phyloP scores from a whole-genome alignment of 2,888 invertebrate genomes.

The Pheosia gnoma region DNA sequence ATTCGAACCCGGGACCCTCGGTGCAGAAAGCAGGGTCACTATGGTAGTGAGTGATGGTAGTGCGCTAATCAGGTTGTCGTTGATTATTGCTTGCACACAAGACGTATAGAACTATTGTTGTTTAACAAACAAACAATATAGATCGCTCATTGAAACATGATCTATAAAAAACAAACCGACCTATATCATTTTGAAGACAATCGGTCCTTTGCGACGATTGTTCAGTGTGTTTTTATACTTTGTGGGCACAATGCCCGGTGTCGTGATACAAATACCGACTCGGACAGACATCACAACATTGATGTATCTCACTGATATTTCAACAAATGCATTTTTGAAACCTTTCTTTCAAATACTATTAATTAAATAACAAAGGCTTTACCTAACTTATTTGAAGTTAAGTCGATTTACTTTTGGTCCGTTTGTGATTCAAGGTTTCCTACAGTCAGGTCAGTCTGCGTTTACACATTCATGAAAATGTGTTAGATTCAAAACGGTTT shows the following conservation, averaged over 20 bases:
- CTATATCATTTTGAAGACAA: slow-evolving; percentile 24
- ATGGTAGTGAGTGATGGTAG: too few relatives aligned
- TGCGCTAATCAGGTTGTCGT: too few relatives aligned
- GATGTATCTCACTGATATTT: slow-evolving; percentile 5
- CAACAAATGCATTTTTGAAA: neutral
- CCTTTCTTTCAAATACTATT: neutral
- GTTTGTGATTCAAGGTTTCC: too few relatives aligned
- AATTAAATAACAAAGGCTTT: neutral
- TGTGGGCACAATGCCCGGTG: slow-evolving; percentile 38
- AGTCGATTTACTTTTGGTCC: neutral
- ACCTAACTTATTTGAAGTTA: neutral
- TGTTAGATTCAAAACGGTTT: too few relatives aligned
- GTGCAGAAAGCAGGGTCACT: too few relatives aligned
- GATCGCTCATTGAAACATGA: neutral
- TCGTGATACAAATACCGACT: slow-evolving; percentile 42
- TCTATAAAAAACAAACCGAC: slow-evolving; percentile 13
- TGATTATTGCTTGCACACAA: neutral
- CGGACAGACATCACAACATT: slow-evolving; percentile 29
- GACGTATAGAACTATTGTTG: slow-evolving; percentile 2
- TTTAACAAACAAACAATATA: slow-evolving; percentile 1
- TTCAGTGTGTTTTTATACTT: slow-evolving; percentile 45
- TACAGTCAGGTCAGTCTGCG: too few relatives aligned
- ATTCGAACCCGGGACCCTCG: too few relatives aligned
- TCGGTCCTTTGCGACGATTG: slow-evolving; percentile 32
- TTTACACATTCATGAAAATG: too few relatives aligned